A percentile compares a stretch with the other conserved stretches of the same genome.
These are phyloP conservation scores for Penaeus monodon DNA, from an alignment of 2,888 invertebrate species.

Conservation along the genomic window DNA sequence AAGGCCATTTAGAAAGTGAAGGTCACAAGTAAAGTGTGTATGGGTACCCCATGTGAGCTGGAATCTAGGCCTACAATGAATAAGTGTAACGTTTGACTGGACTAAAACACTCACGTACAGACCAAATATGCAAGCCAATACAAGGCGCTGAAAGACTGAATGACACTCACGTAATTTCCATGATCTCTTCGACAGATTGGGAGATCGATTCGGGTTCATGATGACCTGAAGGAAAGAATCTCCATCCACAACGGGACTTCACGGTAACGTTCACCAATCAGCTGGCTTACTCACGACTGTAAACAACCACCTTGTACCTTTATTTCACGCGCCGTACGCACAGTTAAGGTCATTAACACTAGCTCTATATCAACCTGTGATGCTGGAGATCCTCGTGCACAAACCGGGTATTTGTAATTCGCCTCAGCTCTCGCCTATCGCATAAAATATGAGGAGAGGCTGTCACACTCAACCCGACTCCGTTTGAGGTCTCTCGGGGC, in stretches of 20 bases:
- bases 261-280: slow-evolving; percentile 20
- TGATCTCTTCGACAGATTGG: slow-evolving; percentile 45
- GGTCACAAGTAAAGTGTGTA: no score
- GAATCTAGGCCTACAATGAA: no score
- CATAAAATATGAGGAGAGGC: not conserved
- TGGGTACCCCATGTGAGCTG: no score
- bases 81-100: no score
- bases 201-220: slow-evolving; percentile 51
- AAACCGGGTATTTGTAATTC: slow-evolving; percentile 7
- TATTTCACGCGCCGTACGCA: not conserved
- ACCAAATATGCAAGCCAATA: not conserved
- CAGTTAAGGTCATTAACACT: slow-evolving; percentile 8
- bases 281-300: slow-evolving; percentile 6
- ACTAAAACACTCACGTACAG: no score
- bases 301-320: slow-evolving; percentile 22
- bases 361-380: not conserved
- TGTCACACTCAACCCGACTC: slow-evolving; percentile 3
- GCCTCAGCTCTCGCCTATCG: not conserved
- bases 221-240: slow-evolving; percentile 11
- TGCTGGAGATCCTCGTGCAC: slow-evolving; percentile 3
- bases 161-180: slow-evolving; percentile 52
- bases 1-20: no score
- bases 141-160: not conserved
- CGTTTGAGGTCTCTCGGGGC: slow-evolving; percentile 9
- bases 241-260: slow-evolving; percentile 17